phyloP scores from a whole-genome alignment of 2,888 invertebrate species.

The Parthenolecanium corni region DNA sequence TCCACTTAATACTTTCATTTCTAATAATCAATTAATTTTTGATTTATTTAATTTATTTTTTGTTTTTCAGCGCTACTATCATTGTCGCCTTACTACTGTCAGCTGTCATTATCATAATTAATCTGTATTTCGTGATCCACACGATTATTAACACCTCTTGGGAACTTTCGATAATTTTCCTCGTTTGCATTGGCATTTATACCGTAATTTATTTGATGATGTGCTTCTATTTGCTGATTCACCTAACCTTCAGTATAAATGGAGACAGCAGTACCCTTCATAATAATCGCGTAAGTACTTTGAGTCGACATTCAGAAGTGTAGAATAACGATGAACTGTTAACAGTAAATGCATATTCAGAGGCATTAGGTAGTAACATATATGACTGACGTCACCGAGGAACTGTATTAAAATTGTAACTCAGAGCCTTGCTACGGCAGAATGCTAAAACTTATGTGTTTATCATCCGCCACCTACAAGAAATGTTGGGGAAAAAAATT shows the following conservation, averaged over 20 bases:
- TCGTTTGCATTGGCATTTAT: conserved; percentile 43
- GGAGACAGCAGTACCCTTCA: conserved; percentile 46
- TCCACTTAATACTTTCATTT: too few species aligned
- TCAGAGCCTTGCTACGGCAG: too few species aligned
- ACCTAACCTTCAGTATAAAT: conserved; percentile 57
- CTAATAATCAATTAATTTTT: conserved; percentile 2
- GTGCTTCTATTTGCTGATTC: conserved; percentile 60
- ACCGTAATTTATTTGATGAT: conserved; percentile 57
- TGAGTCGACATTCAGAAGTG: background rate
- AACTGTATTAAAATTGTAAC: too few species aligned
- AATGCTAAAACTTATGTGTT: too few species aligned
- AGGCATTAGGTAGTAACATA: too few species aligned
- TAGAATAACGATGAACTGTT: too few species aligned
- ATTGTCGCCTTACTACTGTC: conserved; percentile 54
- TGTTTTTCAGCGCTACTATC: conserved; percentile 52
- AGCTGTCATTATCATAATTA: conserved; percentile 60
- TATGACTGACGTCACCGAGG: too few species aligned
- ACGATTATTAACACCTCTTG: conserved; percentile 44
- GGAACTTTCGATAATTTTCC: conserved; percentile 39
- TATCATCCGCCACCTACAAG: too few species aligned
- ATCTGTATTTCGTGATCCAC: conserved; percentile 61
- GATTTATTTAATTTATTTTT: background rate
- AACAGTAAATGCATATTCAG: too few species aligned
- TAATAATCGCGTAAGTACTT: conserved; percentile 42
- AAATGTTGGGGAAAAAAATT: too few species aligned